Percentiles rank a stretch among this genome's conserved stretches.
Evolutionary conservation across 2,888 invertebrate genomes (phyloP).

Genomic region (Rhopalosiphum nymphaeae): DNA sequence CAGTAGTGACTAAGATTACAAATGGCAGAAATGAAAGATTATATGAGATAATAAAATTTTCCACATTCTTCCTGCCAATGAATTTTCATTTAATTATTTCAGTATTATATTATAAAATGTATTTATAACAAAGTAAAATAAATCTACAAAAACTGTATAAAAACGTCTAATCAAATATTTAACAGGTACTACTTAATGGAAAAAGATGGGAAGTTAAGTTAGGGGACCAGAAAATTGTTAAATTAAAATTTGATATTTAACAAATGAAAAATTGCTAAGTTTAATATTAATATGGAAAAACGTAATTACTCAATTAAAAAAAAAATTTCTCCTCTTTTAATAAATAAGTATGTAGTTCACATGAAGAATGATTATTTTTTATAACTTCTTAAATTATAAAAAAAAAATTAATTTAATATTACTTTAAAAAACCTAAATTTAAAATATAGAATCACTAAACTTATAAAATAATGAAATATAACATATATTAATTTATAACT

Average conservation of each 20-base stretch:
- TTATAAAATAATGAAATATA: background rate
- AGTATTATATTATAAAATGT: background rate
- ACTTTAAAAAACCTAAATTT: background rate
- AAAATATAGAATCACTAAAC: background rate
- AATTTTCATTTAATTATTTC: background rate
- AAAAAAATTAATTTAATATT: background rate
- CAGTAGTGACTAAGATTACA: background rate
- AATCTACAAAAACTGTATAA: background rate
- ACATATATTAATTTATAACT: background rate
- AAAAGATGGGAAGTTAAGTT: background rate
- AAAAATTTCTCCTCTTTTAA: background rate
- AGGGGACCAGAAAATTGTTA: background rate
- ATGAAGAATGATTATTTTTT: background rate
- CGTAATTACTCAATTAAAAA: background rate
- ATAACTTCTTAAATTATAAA: background rate
- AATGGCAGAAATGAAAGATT: background rate
- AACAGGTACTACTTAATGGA: background rate
- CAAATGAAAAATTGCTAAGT: background rate
- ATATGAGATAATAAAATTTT: background rate
- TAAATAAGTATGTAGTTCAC: background rate
- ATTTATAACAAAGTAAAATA: background rate
- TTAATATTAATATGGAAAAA: background rate
- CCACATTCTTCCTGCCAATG: background rate
- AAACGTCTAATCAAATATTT: background rate
- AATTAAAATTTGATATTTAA: background rate